Base-by-base conservation (phyloP, 2,113 vertebrate species). In the Sebastes schlegelii region DNA sequence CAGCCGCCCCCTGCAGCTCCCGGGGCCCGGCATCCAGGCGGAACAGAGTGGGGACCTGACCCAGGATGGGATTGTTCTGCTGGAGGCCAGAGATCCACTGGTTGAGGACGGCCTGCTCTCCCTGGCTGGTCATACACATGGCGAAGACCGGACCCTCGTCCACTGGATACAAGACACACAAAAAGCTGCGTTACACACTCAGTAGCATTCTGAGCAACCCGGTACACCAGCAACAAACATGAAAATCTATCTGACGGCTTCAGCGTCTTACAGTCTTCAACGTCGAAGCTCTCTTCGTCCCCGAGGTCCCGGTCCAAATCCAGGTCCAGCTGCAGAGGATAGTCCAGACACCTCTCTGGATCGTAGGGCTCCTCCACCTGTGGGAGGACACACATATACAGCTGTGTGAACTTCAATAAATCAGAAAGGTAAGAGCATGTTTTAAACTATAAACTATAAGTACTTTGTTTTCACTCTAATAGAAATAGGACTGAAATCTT, bases 21-120 rank as follows among this genome's bases (percentile, higher is more conserved):
- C 78, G 63, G 0, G 93, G 80, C 4, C 95, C 92, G 0, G 88
- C 17, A 0, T 90, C 80, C 57, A 98, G 90, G 14, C 96, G 96
- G 89, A 99, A 98, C 26, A 99, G 42, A 0, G 97, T 97, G 0
- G 97, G 95, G 6, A 95, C 93, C 8, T 17, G 89, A 11, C 94
- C 95, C 81, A 99, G 90, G 8, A 96, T 65, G 4, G 96, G 96
- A 82, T 97, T 98, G 70, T 89, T 93, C 82, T 96, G 90, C 88
- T 98, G 97, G 54, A 99, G 95, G 43, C 96, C 95, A 0, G 95
- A 93, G 83, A 99, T 96, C 98, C 98, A 99, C 82, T 94, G 95
- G 74, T 95, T 95, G 63, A 99, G 92, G 1, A 96, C 96, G 8
- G 80, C 92, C 86, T 96, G 96, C 80, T 97, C 96, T 6, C 96